Conservation (phyloP, 2,888 invertebrate species). For the Epirrhoe tristata region DNA sequence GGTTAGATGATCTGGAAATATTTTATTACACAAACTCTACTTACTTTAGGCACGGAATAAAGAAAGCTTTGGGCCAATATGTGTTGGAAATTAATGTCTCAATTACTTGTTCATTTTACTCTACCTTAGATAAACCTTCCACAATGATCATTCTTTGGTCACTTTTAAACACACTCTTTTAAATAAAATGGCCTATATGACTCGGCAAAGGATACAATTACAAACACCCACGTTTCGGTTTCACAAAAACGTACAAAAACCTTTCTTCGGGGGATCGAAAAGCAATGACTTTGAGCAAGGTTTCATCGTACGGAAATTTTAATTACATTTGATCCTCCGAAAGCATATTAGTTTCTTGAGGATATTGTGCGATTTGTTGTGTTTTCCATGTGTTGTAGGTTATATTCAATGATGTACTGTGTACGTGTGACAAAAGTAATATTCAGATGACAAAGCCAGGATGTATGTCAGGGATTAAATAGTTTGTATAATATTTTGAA, state of each 20-base stretch:
- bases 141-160: neutral
- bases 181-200: constrained; percentile 7
- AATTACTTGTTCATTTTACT: no score
- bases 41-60: no score
- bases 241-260: constrained; percentile 4
- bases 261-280: constrained; percentile 7
- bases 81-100: no score
- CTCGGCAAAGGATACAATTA: constrained; percentile 12
- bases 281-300: constrained; percentile 1
- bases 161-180: neutral
- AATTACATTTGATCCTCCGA: neutral
- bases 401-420: no score
- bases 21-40: no score
- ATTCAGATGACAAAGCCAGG: no score
- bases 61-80: no score
- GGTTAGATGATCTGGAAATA: no score
- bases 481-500: no score
- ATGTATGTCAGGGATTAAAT: no score
- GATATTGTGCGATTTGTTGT: neutral
- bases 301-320: constrained; percentile 1
- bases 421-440: no score
- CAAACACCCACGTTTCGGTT: constrained; percentile 11
- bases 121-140: no score
- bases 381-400: neutral
- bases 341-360: neutral